Evolutionary conservation across 2,888 invertebrate genomes (phyloP).

Genomic region (Eilema griseolum): DNA sequence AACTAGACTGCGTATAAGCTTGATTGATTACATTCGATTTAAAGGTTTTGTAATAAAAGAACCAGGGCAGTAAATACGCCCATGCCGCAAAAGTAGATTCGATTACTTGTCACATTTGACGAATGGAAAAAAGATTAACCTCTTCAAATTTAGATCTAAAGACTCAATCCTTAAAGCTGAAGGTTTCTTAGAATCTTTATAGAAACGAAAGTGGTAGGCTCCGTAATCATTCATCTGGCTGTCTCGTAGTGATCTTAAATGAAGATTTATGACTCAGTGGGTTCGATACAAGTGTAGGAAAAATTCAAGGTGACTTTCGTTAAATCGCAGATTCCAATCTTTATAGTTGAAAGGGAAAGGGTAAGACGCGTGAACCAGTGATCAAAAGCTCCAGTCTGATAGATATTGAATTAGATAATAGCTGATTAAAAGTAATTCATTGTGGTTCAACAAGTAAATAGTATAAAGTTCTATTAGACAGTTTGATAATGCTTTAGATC

Average conservation of each 20-base stretch:
- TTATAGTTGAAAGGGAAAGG: conserved; percentile 15
- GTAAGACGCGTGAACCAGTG: not conserved
- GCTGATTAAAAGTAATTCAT: not conserved
- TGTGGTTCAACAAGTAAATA: not conserved
- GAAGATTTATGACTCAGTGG: conserved; percentile 42
- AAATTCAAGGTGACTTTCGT: conserved; percentile 31
- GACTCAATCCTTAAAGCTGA: conserved; percentile 1
- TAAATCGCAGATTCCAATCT: conserved; percentile 7
- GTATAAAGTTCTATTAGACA: not conserved
- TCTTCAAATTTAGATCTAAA: conserved; percentile 7
- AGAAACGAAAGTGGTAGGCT: conserved; percentile 36
- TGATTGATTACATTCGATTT: conserved; percentile 1
- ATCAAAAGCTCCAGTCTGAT: not conserved
- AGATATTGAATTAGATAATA: not conserved
- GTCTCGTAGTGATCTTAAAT: conserved; percentile 35
- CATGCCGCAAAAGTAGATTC: not conserved
- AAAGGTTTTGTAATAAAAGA: not conserved
- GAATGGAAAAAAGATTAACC: not conserved
- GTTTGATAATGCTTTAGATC: not conserved
- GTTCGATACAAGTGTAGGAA: conserved; percentile 23
- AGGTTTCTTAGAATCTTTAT: conserved; percentile 24
- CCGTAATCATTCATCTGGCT: conserved; percentile 33
- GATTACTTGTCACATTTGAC: conserved; percentile 10
- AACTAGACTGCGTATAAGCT: not conserved
- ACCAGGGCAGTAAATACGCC: not conserved